Percentiles rank a stretch among this genome's conserved stretches.
These are phyloP conservation scores for Trematomus loennbergii DNA, from an alignment of 2,113 vertebrate genomes.

Conservation along the genomic window DNA sequence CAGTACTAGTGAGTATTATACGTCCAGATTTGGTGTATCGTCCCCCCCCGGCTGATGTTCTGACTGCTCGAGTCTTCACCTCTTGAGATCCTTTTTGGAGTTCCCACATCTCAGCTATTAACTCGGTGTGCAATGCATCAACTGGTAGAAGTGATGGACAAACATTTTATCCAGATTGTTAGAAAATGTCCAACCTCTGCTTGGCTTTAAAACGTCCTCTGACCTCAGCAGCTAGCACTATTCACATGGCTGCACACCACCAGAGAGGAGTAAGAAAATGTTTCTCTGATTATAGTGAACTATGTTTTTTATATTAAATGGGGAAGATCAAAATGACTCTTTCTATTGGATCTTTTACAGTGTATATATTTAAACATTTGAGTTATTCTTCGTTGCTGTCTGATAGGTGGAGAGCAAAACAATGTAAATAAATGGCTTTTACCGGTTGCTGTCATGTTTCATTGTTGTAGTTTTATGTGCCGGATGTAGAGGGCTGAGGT, in stretches of 20 bases:
- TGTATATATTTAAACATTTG: conserved; percentile 22
- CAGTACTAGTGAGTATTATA: not conserved
- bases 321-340: not conserved
- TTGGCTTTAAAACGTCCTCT: too few relatives aligned
- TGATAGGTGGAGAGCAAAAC: conserved; percentile 1
- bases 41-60: too few relatives aligned
- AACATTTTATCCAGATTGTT: too few relatives aligned
- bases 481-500: not conserved
- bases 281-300: not conserved
- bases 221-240: not conserved
- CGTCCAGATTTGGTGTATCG: too few relatives aligned
- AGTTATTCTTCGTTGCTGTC: not conserved
- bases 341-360: conserved; percentile 1
- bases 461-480: not conserved
- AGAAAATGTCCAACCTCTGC: too few relatives aligned
- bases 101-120: not conserved
- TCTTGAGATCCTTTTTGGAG: not conserved
- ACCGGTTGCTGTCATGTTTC: not conserved
- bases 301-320: not conserved
- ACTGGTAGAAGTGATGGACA: not conserved
- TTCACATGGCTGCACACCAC: not conserved
- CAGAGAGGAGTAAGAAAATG: not conserved
- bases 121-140: not conserved
- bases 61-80: not conserved
- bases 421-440: conserved; percentile 48